phyloP scores from a whole-genome alignment of 2,888 invertebrate species.

The Cremastinae sp. region DNA sequence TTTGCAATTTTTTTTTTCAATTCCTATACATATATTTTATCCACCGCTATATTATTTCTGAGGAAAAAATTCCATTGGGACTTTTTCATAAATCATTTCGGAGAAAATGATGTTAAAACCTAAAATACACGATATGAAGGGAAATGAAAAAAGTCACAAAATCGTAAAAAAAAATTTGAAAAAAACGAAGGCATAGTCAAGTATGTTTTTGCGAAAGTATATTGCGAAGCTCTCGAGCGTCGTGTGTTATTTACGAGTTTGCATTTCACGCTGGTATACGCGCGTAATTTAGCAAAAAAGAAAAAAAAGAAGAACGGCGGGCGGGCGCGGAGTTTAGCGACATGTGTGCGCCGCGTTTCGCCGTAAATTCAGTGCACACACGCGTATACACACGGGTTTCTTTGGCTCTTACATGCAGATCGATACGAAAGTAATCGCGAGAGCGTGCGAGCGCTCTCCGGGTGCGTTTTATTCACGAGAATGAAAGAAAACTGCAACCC shows the following conservation, averaged over 20 bases:
- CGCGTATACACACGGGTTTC: slow-evolving; percentile 19
- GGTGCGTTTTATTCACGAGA: slow-evolving; percentile 43
- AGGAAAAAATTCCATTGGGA: slow-evolving; percentile 50
- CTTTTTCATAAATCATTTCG: slow-evolving; percentile 5
- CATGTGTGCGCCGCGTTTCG: slow-evolving; percentile 50
- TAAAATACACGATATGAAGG: slow-evolving; percentile 9
- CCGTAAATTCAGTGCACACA: slow-evolving; percentile 19
- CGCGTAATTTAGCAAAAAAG: slow-evolving; percentile 41
- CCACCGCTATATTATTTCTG: slow-evolving; percentile 70
- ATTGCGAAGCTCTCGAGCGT: slow-evolving; percentile 12
- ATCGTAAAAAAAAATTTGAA: slow-evolving; percentile 15
- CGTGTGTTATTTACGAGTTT: slow-evolving; percentile 46
- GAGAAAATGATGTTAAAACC: slow-evolving; percentile 1
- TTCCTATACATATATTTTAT: slow-evolving; percentile 78
- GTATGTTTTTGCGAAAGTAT: too few species aligned
- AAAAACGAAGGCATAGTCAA: too few species aligned
- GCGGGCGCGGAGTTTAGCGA: slow-evolving; percentile 31
- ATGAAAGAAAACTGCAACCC: slow-evolving; percentile 15
- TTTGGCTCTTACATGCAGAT: slow-evolving; percentile 36
- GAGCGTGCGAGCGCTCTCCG: slow-evolving; percentile 50
- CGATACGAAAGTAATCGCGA: slow-evolving; percentile 63
- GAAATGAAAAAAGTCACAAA: neutral
- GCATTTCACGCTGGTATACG: slow-evolving; percentile 18
- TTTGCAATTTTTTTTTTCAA: slow-evolving; percentile 69
- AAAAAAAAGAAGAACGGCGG: too few species aligned